Percentiles rank a stretch among this genome's conserved stretches.
phyloP scores from a whole-genome alignment of 2,797 vertebrate species.

The Manis javanica region DNA sequence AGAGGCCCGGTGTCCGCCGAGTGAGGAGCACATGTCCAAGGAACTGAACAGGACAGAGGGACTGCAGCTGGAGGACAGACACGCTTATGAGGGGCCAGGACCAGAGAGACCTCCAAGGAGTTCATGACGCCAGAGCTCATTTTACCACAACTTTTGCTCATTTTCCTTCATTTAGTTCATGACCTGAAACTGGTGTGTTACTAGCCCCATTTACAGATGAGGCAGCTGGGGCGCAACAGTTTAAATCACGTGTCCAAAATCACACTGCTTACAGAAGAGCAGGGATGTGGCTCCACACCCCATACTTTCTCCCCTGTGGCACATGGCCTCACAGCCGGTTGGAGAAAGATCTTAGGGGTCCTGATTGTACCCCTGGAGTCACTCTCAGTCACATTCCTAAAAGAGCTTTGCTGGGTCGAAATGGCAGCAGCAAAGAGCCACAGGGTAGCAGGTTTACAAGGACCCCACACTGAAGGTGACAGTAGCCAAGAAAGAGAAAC shows the following conservation, averaged over 20 bases:
- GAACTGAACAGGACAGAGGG: neutral
- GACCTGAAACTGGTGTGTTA: neutral
- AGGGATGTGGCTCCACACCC: neutral
- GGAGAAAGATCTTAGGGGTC: neutral
- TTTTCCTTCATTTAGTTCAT: neutral
- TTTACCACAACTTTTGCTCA: rapidly evolving
- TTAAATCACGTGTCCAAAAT: neutral
- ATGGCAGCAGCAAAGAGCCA: neutral
- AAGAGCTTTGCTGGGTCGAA: neutral
- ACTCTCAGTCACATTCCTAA: neutral
- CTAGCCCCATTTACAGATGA: neutral
- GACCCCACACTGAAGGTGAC: neutral
- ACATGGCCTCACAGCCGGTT: neutral
- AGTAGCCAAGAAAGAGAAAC: neutral
- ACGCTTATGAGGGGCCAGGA: neutral
- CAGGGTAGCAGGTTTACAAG: neutral
- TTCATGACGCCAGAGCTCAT: rapidly evolving
- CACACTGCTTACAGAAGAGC: neutral
- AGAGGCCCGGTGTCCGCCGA: neutral
- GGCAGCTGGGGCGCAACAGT: neutral
- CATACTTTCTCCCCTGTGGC: neutral
- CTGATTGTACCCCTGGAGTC: neutral
- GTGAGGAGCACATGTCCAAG: neutral
- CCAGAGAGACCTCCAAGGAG: neutral
- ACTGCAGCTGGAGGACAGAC: neutral